phyloP scores from a whole-genome alignment of 2,113 vertebrate species.

The Hypanus sabinus region DNA sequence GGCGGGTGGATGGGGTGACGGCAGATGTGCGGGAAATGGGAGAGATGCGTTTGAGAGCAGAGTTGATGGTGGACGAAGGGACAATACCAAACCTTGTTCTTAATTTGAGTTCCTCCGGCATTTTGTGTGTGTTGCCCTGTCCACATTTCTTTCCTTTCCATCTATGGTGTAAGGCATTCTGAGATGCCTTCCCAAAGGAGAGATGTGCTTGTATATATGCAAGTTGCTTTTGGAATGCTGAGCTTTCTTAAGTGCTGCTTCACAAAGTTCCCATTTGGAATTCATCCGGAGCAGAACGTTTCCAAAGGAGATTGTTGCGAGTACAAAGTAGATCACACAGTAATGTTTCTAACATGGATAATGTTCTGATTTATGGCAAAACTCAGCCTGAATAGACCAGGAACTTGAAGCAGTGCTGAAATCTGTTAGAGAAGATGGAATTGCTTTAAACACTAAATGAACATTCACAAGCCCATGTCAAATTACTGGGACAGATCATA shows the following conservation, averaged over 20 bases:
- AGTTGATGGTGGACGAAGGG: too few relatives aligned
- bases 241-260: neutral
- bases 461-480: neutral
- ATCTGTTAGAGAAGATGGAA: neutral
- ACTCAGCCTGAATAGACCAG: neutral
- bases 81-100: too few relatives aligned
- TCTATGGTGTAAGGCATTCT: neutral
- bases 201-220: neutral
- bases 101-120: too few relatives aligned
- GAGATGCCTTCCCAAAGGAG: neutral
- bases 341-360: neutral
- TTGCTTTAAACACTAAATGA: neutral
- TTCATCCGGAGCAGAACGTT: neutral
- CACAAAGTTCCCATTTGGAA: neutral
- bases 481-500: neutral
- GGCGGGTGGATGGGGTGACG: too few relatives aligned
- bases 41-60: too few relatives aligned
- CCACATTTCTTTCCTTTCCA: neutral
- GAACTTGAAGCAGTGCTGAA: neutral
- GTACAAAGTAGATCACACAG: neutral
- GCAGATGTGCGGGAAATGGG: too few relatives aligned
- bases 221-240: neutral
- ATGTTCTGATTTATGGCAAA: conserved; percentile 22
- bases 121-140: too few relatives aligned
- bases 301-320: neutral